Percentiles rank a stretch among this genome's conserved stretches.
Conservation (phyloP, 92 coral and sea anemone species). For the Pocillopora meandrina region DNA sequence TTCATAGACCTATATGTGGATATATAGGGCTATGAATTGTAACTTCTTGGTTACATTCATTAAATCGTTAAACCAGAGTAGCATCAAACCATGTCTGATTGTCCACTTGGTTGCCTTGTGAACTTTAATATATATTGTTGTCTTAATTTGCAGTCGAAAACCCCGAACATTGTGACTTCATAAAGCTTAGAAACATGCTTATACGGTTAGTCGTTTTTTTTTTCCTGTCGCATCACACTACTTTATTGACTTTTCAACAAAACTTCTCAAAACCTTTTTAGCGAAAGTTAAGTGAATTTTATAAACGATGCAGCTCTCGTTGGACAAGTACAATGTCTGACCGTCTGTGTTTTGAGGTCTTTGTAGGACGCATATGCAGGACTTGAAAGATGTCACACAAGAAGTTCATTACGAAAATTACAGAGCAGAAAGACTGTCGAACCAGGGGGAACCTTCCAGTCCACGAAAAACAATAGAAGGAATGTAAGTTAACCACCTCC, state of each 20-base stretch:
- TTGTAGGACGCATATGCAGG: slow-evolving; percentile 96
- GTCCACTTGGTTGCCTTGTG: background rate
- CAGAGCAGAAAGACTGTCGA: slow-evolving; percentile 84
- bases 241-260: no score
- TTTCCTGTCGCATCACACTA: background rate
- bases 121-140: background rate
- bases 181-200: slow-evolving; percentile 91
- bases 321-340: background rate
- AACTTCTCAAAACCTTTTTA: background rate
- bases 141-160: slow-evolving; percentile 81
- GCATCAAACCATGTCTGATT: no score
- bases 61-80: no score
- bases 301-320: background rate
- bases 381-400: slow-evolving; percentile 95
- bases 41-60: no score
- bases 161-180: slow-evolving; percentile 96
- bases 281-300: background rate
- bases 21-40: no score
- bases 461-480: slow-evolving; percentile 67
- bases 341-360: background rate
- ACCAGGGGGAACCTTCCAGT: slow-evolving; percentile 60
- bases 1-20: no score
- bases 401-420: slow-evolving; percentile 98
- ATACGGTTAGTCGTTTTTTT: slow-evolving; percentile 68
- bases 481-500: slow-evolving; percentile 50